Base-by-base conservation (phyloP, 2,888 invertebrate species). In the Patella pellucida region DNA sequence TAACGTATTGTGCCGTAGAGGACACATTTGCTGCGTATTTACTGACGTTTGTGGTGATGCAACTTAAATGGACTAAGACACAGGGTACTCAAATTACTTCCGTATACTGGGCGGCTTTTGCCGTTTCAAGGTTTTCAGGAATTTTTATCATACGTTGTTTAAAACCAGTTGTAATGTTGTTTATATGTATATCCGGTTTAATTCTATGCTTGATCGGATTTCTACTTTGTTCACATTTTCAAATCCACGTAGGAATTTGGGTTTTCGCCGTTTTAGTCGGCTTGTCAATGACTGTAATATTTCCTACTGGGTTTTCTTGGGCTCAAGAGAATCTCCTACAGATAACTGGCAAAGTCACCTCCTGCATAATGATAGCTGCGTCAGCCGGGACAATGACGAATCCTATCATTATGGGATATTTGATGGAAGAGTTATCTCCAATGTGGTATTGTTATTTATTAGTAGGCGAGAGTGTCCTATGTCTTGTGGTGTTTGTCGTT, bases 21-120 rank as follows among this genome's bases (percentile, higher is more conserved):
- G 88, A 90, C 12, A 86, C 89, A 16, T 91, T 87, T 82, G 89
- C 90, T 0, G 87, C 87, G 19, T 86, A 90, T 56, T 81, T 91
- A 5, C 82, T 89, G 69, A 86, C 89, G 14, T 91, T 89, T 79
- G 83, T 88, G 11, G 85, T 90, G 1, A 84, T 86, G 23, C 81
- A 87, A 75, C 82, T 89, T 7, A 79, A 83, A 15, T 85, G 91
- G 82, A 78, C 84, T 5, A 88, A 88, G 69, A 75, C 84, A 0
- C 80, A 82, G 12, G 90, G 89, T 2, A 85, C 89, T 1, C 83
- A 85, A 31, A 76, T 91, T 4, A 88, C 90, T 0, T 89, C 91
- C 12, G 83, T 89, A 1, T 91, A 89, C 79, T 92, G 91, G 91
- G 90, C 89, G 0, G 83, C 88, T 4, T 91, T 91, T 83, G 89